phyloP scores from a whole-genome alignment of 2,888 invertebrate species.

The Scelioninae gen. 2 region DNA sequence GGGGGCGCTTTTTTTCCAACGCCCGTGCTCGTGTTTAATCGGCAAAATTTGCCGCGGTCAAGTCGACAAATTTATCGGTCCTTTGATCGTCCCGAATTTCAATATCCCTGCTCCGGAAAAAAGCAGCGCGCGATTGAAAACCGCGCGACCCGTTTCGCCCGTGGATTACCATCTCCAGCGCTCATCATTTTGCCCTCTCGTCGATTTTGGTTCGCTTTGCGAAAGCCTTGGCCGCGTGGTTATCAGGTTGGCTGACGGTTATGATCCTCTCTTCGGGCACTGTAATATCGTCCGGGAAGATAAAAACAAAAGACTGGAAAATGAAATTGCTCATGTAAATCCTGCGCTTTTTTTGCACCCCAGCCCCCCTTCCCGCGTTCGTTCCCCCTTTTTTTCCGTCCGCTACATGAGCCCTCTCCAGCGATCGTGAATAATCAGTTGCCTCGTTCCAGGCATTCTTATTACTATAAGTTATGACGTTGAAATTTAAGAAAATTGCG shows the following conservation, averaged over 20 bases:
- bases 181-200: slow-evolving; percentile 48
- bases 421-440: slow-evolving; percentile 62
- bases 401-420: slow-evolving; percentile 18
- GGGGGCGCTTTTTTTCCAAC: neutral
- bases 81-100: slow-evolving; percentile 48
- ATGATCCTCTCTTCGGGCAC: slow-evolving; percentile 46
- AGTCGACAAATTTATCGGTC: slow-evolving; percentile 42
- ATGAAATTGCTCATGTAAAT: slow-evolving; percentile 69
- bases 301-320: slow-evolving; percentile 57
- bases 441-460: slow-evolving; percentile 53
- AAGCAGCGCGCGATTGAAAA: slow-evolving; percentile 40
- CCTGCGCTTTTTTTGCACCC: slow-evolving; percentile 56
- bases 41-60: slow-evolving; percentile 35
- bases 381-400: slow-evolving; percentile 2
- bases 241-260: slow-evolving; percentile 50
- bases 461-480: slow-evolving; percentile 30
- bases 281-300: slow-evolving; percentile 48
- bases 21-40: no score
- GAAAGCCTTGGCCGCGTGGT: slow-evolving; percentile 44
- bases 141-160: slow-evolving; percentile 27
- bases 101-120: slow-evolving; percentile 45
- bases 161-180: slow-evolving; percentile 48
- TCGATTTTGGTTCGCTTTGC: slow-evolving; percentile 47
- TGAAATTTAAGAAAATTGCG: slow-evolving; percentile 28
- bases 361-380: slow-evolving; percentile 8